Evolutionary conservation across 2,888 invertebrate genomes (phyloP), one percentile per base, ranked within the genome.

Genomic region (Pimpla rufipes): DNA sequence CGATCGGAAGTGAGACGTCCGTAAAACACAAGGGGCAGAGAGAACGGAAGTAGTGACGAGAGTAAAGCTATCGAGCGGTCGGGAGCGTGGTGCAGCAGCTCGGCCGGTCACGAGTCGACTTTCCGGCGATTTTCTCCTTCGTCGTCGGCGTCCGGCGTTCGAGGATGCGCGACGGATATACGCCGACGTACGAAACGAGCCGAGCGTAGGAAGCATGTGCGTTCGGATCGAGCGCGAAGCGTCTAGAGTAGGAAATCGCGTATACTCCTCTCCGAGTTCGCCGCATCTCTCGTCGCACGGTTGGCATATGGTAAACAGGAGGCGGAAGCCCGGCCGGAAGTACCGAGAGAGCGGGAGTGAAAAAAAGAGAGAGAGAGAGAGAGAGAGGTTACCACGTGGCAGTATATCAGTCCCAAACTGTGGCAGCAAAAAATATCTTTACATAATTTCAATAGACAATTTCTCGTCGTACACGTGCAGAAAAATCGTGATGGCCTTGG

Each of bases 301-400:
- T 66, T 66, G 23, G 71, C 57, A 83, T 66, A 83, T 81, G 83
- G 80, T 75, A 80, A 85, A 81, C 82, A 83, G 75, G 83, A 85
- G 84, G 71, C 84, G 84, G 84, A 85, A 85, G 84, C 67, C 64
- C 57, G n/a, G 76, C 80, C 75, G 80, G 75, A 76, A 80, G 80
- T 80, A 50, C 45, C 50, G 67, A 35, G 35, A 50, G 35, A 68
- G 16, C 8, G 23, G 5, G 10, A 66, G 7, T 5, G 35, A n/a
- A 18, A 18, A 18, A 52, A 18, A 7, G 50, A 21, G 50, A 18
- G 50, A 18, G 18, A 52, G 18, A 2, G 16, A 21, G 42, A 42
- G 42, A 42, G 42, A 42, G 8, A 8, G 42, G 7, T 2, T 11
- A 42, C 42, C 42, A 13, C 5, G 50, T n/a, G 18, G 50, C 21